Evolutionary conservation across 2,113 vertebrate genomes (phyloP).

Genomic region (Aleadryas rufinucha): DNA sequence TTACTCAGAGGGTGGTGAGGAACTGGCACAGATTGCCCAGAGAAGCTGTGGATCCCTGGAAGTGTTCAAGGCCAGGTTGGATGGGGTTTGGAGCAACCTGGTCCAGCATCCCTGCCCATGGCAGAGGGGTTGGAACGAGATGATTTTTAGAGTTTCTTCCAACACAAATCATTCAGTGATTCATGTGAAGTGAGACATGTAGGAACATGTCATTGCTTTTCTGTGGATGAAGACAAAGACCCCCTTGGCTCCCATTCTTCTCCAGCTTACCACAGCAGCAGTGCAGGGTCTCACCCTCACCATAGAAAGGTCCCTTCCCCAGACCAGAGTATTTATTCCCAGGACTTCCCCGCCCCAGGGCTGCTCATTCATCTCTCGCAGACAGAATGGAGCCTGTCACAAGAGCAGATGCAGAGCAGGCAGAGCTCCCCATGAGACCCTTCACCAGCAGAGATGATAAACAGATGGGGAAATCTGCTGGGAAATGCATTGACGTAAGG

Average conservation of each 20-base stretch:
- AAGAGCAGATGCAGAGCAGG: slow-evolving; percentile 53
- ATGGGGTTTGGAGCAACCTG: background rate
- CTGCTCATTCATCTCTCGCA: slow-evolving; percentile 2
- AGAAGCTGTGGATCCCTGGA: background rate
- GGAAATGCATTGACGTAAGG: slow-evolving; percentile 56
- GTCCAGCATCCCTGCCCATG: background rate
- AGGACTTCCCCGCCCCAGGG: slow-evolving; percentile 13
- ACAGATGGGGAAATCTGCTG: slow-evolving; percentile 63
- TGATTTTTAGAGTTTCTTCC: background rate
- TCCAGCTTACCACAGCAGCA: background rate
- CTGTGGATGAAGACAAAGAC: slow-evolving; percentile 4
- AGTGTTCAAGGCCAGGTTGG: background rate
- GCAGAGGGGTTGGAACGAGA: background rate
- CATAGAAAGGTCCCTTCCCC: background rate
- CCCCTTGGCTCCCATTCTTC: slow-evolving; percentile 28
- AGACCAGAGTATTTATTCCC: slow-evolving; percentile 30
- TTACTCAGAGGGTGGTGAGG: background rate
- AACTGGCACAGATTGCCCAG: background rate
- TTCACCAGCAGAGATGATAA: slow-evolving; percentile 52
- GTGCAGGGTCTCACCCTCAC: background rate
- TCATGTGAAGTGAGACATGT: background rate
- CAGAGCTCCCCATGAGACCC: slow-evolving; percentile 45
- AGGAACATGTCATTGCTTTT: background rate
- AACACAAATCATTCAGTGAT: background rate
- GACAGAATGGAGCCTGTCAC: slow-evolving; percentile 58